A percentile compares a stretch with the other conserved stretches of the same genome.
Conservation (phyloP, 2,113 vertebrate genomes). For the Gnathonemus echidnorhynchus region DNA sequence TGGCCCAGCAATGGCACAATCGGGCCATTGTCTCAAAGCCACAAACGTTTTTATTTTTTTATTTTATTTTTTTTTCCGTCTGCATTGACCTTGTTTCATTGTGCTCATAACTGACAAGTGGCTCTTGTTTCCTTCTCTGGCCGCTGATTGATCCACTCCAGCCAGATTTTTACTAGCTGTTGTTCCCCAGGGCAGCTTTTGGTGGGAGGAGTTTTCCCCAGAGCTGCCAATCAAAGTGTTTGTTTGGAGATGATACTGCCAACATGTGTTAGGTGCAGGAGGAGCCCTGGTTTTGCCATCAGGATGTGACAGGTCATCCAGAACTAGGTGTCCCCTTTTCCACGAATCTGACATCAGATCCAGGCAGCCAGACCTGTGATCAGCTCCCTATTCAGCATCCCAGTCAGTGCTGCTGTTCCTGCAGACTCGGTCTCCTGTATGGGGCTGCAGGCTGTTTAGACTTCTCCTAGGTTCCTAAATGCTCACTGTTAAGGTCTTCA, state of each 20-base stretch:
- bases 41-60: background rate
- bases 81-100: constrained; percentile 9
- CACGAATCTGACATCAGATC: background rate
- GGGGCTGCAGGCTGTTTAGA: background rate
- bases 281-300: background rate
- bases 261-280: background rate
- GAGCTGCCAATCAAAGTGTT: background rate
- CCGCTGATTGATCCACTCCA: background rate
- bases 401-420: background rate
- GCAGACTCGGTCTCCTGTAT: background rate
- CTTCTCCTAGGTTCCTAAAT: background rate
- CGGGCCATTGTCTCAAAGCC: background rate
- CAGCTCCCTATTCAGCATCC: background rate
- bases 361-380: background rate
- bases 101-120: background rate
- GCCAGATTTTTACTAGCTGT: background rate
- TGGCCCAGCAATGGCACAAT: background rate
- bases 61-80: background rate
- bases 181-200: background rate
- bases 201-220: background rate
- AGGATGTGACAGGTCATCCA: background rate
- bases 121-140: background rate
- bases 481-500: background rate
- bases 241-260: background rate
- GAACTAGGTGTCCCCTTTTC: background rate